Conservation (phyloP, 2,888 invertebrate genomes). For the Arge pagana region DNA sequence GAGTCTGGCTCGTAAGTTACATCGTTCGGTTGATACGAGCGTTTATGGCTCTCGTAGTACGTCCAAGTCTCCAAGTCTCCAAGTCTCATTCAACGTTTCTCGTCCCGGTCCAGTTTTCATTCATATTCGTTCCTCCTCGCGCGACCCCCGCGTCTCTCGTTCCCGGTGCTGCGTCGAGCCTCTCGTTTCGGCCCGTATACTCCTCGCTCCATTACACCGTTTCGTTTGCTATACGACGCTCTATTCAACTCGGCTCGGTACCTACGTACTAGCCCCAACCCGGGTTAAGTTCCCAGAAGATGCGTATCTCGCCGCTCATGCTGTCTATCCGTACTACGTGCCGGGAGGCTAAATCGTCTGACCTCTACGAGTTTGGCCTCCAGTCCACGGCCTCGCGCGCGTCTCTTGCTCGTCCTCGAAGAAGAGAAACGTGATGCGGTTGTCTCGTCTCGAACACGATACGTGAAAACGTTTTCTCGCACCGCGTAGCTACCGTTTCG, state of each 20-base stretch:
- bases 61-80: conserved; percentile 8
- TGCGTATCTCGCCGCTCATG: conserved; percentile 24
- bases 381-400: conserved; percentile 12
- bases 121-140: conserved; percentile 41
- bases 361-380: conserved; percentile 24
- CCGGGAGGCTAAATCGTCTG: conserved; percentile 44
- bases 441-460: background rate
- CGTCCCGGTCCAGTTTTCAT: conserved; percentile 49
- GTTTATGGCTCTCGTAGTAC: conserved; percentile 29
- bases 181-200: too few species aligned
- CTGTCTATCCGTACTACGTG: conserved; percentile 36
- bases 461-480: too few species aligned
- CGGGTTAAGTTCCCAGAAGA: conserved; percentile 29
- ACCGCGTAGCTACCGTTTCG: background rate
- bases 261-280: background rate
- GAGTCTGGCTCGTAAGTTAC: conserved; percentile 31
- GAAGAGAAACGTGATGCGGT: conserved; percentile 16
- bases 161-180: background rate
- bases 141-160: conserved; percentile 8
- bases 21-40: conserved; percentile 29
- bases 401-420: conserved; percentile 4
- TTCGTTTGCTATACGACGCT: too few species aligned
- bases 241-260: conserved; percentile 21
- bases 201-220: too few species aligned
- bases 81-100: conserved; percentile 44